Evolutionary conservation across 2,113 vertebrate genomes (phyloP), one percentile per base, ranked within the genome.

Genomic region (Percopsis transmontana): DNA sequence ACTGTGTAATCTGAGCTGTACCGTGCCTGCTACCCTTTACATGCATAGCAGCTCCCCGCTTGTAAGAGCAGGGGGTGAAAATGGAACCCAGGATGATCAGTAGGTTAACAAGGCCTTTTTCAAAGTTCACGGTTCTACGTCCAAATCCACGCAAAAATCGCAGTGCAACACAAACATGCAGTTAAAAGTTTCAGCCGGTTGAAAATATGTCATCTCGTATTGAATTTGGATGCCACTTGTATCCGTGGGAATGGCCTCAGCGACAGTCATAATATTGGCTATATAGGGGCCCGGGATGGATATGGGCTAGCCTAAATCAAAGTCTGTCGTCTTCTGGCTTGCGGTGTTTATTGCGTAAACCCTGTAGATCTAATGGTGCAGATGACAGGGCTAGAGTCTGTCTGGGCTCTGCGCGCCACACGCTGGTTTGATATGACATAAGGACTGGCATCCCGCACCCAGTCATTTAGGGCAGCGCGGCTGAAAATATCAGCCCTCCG

Each of bases 381-480:
- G 66, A 16, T 77, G 61, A 78, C 65, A 65, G 82, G 61, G 60
- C 59, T 14, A 44, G 40, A 21, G 54, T 81, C 58, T 76, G 68
- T 2, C 71, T 69, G 57, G 58, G 56, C 77, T 68, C 68, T 33
- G 45, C 1, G 18, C 61, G 59, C 38, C 68, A 63, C 51, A 62
- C 27, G 33, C 40, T 68, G 62, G 76, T 33, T 69, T 68, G 68
- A 77, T 59, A 27, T 61, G 67, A 85, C 80, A 66, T 81, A 69
- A 82, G 68, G 64, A 72, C 81, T 84, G 83, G 66, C 82, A 78
- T 41, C 21, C 19, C 53, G 60, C 75, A 83, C 78, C 72, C 72
- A 74, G 24, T 91, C 82, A 82, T 89, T 89, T 85, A 7, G 62
- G 76, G 70, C 23, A 39, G 58, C 47, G 38, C 47, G 47, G 72